Base-by-base conservation (phyloP, 2,888 invertebrate species). In the Mesorhabditis spiculigera region DNA sequence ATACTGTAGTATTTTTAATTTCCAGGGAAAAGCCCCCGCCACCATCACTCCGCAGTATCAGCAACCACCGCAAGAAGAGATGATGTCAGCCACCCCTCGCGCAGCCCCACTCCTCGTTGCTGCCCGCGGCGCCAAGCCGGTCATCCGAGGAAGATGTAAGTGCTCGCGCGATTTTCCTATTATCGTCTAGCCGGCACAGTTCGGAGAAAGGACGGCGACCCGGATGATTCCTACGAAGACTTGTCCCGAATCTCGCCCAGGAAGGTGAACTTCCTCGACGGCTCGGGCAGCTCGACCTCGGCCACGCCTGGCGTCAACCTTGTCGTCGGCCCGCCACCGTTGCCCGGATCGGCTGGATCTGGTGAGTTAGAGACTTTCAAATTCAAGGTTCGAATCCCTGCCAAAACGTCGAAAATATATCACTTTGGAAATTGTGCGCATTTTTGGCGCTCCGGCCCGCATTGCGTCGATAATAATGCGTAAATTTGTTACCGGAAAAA, bases 211-310 rank as follows among this genome's bases (percentile, higher is more conserved):
- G 58, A 50, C n/a, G 58, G 58, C 58, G 58, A 50, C n/a, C 10
- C 10, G 8, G 58, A 50, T 10, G 58, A 50, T n/a, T 10, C 58
- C n/a, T 50, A 50, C 58, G 58, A 50, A 50, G 10, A 50, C n/a
- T 50, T 50, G n/a, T 10, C 58, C 8, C 58, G 58, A 50, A n/a
- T 10, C 8, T 13, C 10, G 8, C 58, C 58, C 8, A 50, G 58
- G n/a, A 50, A 50, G n/a, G 58, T 50, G n/a, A 50, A 50, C 58
- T 50, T 50, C n/a, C 8, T 50, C n/a, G 58, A 50, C 58, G 58
- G 58, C n/a, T n/a, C 58, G 8, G 58, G 58, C n/a, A n/a, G 58
- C 58, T 1, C 58, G n/a, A 50, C 58, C 1, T 13, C n/a, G 8
- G n/a, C 58, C 58, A 13, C 58, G 58, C 58, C 58, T 50, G 8